phyloP scores from a whole-genome alignment of 2,888 invertebrate species.

The Hemaris fuciformis region DNA sequence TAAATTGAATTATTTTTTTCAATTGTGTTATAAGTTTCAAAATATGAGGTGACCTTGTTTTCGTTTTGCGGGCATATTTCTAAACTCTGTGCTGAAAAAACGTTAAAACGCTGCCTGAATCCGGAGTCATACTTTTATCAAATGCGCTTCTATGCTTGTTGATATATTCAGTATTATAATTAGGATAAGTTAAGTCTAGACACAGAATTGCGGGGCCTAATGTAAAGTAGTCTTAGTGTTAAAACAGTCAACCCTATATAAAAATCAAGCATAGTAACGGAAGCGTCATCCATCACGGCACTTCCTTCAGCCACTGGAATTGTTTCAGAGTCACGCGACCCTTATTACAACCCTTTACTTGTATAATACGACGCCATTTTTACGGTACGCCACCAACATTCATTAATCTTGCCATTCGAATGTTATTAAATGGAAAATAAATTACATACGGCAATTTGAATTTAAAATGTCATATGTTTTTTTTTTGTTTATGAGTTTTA shows the following conservation, averaged over 20 bases:
- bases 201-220: no score
- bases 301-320: slow-evolving; percentile 27
- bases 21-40: no score
- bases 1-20: no score
- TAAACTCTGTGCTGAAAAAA: no score
- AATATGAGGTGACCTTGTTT: no score
- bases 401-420: slow-evolving; percentile 33
- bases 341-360: slow-evolving; percentile 38
- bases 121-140: no score
- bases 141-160: no score
- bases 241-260: slow-evolving; percentile 8
- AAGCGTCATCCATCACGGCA: slow-evolving; percentile 34
- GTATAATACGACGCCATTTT: slow-evolving; percentile 19
- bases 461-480: not conserved
- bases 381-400: slow-evolving; percentile 12
- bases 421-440: slow-evolving; percentile 12
- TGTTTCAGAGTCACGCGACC: slow-evolving; percentile 39
- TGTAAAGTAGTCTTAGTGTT: no score
- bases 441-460: not conserved
- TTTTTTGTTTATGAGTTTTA: not conserved
- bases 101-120: no score
- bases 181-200: no score
- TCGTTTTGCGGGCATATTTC: no score
- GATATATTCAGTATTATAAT: no score
- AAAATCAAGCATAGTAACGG: slow-evolving; percentile 15